These are phyloP conservation scores for Scomber colias DNA, from an alignment of 2,113 vertebrate genomes.

Conservation along the genomic window DNA sequence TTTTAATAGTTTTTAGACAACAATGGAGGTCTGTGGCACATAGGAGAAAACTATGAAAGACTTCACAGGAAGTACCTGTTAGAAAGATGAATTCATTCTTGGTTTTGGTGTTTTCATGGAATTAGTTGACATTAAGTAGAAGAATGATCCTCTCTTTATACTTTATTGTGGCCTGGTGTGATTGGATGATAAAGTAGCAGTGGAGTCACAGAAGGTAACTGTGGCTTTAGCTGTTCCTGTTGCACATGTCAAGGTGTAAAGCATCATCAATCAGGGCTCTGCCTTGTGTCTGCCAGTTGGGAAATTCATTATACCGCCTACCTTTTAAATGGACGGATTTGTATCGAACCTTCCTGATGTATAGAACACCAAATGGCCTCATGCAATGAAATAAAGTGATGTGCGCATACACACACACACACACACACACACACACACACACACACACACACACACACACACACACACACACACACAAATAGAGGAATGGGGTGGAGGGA, in stretches of 20 bases:
- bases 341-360: conserved; percentile 57
- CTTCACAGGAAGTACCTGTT: background rate
- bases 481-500: background rate
- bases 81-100: background rate
- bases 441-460: conserved; percentile 12
- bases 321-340: conserved; percentile 63
- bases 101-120: background rate
- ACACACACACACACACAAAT: background rate
- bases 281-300: conserved; percentile 42
- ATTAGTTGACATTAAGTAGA: conserved; percentile 1
- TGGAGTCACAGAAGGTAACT: conserved; percentile 26
- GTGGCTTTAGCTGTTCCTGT: conserved; percentile 27
- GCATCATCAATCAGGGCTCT: conserved; percentile 62
- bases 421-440: background rate
- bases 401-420: background rate
- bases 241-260: conserved; percentile 44
- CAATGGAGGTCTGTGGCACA: too few relatives aligned
- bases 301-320: conserved; percentile 62
- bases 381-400: conserved; percentile 25
- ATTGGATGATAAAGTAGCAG: conserved; percentile 24
- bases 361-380: conserved; percentile 31
- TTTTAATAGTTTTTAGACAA: too few relatives aligned
- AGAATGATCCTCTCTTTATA: background rate
- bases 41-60: too few relatives aligned
- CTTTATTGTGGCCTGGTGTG: conserved; percentile 8